Evolutionary conservation across 2,797 vertebrate species (phyloP), one percentile per base, ranked within the genome.

Genomic region (Coluber constrictor): DNA sequence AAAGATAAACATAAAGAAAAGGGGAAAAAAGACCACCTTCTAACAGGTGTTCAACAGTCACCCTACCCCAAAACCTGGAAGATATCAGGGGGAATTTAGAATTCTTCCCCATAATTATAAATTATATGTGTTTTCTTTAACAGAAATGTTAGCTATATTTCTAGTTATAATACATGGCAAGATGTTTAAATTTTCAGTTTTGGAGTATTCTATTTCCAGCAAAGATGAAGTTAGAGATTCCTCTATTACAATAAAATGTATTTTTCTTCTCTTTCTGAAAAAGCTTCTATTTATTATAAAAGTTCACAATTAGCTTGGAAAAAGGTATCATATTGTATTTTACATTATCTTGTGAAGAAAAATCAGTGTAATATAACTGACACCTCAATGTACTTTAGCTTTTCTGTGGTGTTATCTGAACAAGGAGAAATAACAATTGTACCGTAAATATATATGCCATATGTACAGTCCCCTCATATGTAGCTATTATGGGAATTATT

Each of bases 401-500:
- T 86, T 94, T 93, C 55, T 86, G 59, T 61, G 13, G 43, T 20
- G 9, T 59, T 59, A 66, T 59, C 29, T 27, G 55, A 88, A 57
- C 9, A 93, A 74, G 32, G 93, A 61, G 43, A 88, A 55, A 90
- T 1, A 5, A 11, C 32, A 88, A 89, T 95, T 92, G 90, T 56
- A 29, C 29, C 59, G 0, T 86, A 9, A 93, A 29, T 83, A 57
- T 57, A 43, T 59, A 27, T 2, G 10, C 47, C 74, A 91, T 66
- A 37, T 25, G 89, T 32, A 37, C 54, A 66, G 51, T 55, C 94
- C 93, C 94, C 94, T 96, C 59, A 60, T 90, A 92, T 90, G 25
- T 32, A 93, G 66, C 59, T 43, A 16, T 83, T 94, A 66, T 87
- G 20, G 83, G 60, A 92, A 90, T 95, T 92, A 94, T 60, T 95